A percentile compares a stretch with the other conserved stretches of the same genome.
phyloP scores from a whole-genome alignment of 2,888 invertebrate genomes.

The Ptychoptera contaminata region DNA sequence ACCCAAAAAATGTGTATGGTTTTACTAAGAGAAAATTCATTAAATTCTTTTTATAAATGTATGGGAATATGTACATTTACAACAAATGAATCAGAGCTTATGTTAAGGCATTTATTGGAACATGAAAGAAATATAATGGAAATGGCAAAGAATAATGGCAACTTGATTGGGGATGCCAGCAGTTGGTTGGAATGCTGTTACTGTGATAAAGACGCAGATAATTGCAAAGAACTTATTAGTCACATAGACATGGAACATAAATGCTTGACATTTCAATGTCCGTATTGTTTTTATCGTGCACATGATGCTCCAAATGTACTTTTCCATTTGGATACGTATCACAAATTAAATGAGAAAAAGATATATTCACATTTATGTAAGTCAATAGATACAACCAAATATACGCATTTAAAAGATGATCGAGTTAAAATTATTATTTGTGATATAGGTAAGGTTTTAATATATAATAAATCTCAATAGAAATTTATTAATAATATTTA shows the following conservation, averaged over 20 bases:
- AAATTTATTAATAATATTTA: no score
- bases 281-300: constrained; percentile 51
- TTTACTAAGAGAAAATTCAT: constrained; percentile 6
- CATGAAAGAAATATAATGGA: constrained; percentile 16
- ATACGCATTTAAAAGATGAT: no score
- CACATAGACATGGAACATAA: constrained; percentile 48
- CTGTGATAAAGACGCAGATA: constrained; percentile 34
- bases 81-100: constrained; percentile 23
- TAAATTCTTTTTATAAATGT: constrained; percentile 34
- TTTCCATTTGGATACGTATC: constrained; percentile 8
- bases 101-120: constrained; percentile 29
- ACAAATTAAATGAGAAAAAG: not conserved
- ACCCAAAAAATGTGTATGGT: not conserved
- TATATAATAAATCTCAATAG: no score
- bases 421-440: no score
- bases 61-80: constrained; percentile 36
- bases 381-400: not conserved
- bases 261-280: constrained; percentile 44
- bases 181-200: constrained; percentile 41
- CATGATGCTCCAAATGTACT: constrained; percentile 7
- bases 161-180: constrained; percentile 19
- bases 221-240: constrained; percentile 31
- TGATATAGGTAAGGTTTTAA: no score
- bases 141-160: not conserved
- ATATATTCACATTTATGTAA: not conserved